These are phyloP conservation scores for Scaptomyza reducta DNA, from an alignment of 2,888 invertebrate species.

Conservation along the genomic window DNA sequence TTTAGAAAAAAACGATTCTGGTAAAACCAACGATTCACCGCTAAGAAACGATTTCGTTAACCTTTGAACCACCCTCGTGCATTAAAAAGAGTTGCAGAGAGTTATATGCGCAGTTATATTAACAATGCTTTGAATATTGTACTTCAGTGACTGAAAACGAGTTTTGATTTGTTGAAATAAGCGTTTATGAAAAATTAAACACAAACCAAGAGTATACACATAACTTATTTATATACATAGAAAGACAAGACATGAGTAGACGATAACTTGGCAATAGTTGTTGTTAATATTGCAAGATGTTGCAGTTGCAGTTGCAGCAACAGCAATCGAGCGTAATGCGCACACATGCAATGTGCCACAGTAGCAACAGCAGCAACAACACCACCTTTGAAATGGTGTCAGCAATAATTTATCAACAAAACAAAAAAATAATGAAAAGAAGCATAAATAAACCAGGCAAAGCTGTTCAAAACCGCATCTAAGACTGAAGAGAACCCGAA, in stretches of 20 bases:
- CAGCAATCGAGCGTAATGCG: slow-evolving; percentile 75
- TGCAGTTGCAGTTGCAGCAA: slow-evolving; percentile 55
- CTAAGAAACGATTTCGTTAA: not conserved
- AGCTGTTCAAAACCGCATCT: slow-evolving; percentile 63
- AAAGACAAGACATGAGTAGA: slow-evolving; percentile 42
- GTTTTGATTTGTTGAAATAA: slow-evolving; percentile 68
- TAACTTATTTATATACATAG: not conserved
- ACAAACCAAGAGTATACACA: slow-evolving; percentile 31
- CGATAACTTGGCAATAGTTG: slow-evolving; percentile 39
- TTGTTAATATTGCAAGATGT: slow-evolving; percentile 69
- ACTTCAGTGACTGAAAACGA: slow-evolving; percentile 56
- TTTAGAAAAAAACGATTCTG: too few species aligned
- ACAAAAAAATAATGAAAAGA: slow-evolving; percentile 42
- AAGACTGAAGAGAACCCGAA: slow-evolving; percentile 53
- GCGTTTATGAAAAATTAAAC: slow-evolving; percentile 53
- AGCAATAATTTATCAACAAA: slow-evolving; percentile 64
- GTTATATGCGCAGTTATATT: slow-evolving; percentile 62
- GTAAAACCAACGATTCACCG: too few species aligned
- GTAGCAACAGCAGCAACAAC: slow-evolving; percentile 47
- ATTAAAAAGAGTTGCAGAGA: slow-evolving; percentile 42
- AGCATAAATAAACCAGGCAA: slow-evolving; percentile 64
- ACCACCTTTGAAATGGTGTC: slow-evolving; percentile 66
- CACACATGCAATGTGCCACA: slow-evolving; percentile 67
- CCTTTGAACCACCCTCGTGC: slow-evolving; percentile 37
- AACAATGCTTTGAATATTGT: slow-evolving; percentile 59